Evolutionary conservation across 2,888 invertebrate genomes (phyloP), one percentile per base, ranked within the genome.

Genomic region (Epinotia demarniana): DNA sequence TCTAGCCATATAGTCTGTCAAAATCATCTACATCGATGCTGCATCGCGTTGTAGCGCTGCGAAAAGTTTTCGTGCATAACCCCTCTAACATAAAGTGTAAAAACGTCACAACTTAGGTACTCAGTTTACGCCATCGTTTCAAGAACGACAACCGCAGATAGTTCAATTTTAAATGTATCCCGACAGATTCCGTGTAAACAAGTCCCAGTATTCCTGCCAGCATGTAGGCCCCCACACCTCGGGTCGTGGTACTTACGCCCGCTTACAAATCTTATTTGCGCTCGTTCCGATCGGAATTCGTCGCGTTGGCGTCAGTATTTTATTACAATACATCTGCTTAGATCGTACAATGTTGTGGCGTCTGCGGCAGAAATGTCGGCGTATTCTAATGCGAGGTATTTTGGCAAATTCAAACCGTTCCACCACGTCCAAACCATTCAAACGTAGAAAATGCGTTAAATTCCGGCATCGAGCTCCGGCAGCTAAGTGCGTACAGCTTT

Each of bases 241-340:
- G 71, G 73, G 63, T 73, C 81, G 81, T 64, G 80, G 78, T 80
- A 82, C 81, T 80, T 81, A 79, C 82, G 79, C 81, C 81, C 83
- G 85, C 84, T 85, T 83, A 86, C 88, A 91, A 91, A 92, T 91
- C 90, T 86, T 89, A 90, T 91, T 91, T 90, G 87, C 83, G 85
- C 85, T 84, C 85, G 83, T 83, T 83, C 79, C 84, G 80, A 84
- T 80, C 80, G 85, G 85, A 87, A 90, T 90, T 87, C 88, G 85
- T 86, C 84, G 83, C 81, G 81, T 84, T 82, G 80, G 80, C 84
- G 86, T 88, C 84, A 84, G 84, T 84, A 86, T 83, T 88, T 89
- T 90, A 91, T 83, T 83, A 81, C 81, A 76, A 80, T 81, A 80
- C 78, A 81, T 69, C 80, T 79, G 79, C 80, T 77, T 78, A 76